Evolutionary conservation across 2,888 invertebrate species (phyloP), one percentile per base, ranked within the genome.

Genomic region (Caenorhabditis afra): DNA sequence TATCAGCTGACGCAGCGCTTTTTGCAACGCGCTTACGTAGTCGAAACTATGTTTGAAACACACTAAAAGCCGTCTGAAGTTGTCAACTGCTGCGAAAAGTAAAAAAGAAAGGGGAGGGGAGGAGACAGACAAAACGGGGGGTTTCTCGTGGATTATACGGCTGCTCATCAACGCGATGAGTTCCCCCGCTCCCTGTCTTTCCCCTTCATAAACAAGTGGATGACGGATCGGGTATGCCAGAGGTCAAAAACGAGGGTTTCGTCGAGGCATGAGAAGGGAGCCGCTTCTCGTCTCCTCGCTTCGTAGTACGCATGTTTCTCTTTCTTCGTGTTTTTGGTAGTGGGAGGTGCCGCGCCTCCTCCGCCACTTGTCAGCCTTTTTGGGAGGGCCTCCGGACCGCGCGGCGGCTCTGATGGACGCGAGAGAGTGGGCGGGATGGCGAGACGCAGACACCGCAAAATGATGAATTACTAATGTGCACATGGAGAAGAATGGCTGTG

Each of bases 391-490:
- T 29, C 37, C 55, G 35, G n/a, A 53, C 45, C 29, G 10, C 14
- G 16, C 12, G 29, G 3, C 45, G 29, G 50, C 18, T 18, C 11
- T 35, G 47, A 49, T 18, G 35, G 44, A 29, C 35, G 47, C n/a
- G 50, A 37, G 45, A 39, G 22, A 59, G 55, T 44, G 52, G n/a
- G 61, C 45, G 37, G 44, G 35, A 18, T 8, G 35, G 12, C 14
- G 59, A 23, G 68, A n/a, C 59, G 29, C 53, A 58, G 39, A 62
- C 12, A 47, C 5, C 3, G 18, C 45, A 59, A 71, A 71, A 71
- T 71, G 71, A 71, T 71, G 71, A 71, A 71, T 71, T 71, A 71
- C 71, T 71, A 71, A 71, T 71, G 71, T 57, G 57, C 57, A 57
- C 57, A 57, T 57, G 39, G 57, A 55, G 39, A 39, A 41, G 41